phyloP scores from a whole-genome alignment of 2,113 vertebrate species.

The Gnathonemus echidnorhynchus region DNA sequence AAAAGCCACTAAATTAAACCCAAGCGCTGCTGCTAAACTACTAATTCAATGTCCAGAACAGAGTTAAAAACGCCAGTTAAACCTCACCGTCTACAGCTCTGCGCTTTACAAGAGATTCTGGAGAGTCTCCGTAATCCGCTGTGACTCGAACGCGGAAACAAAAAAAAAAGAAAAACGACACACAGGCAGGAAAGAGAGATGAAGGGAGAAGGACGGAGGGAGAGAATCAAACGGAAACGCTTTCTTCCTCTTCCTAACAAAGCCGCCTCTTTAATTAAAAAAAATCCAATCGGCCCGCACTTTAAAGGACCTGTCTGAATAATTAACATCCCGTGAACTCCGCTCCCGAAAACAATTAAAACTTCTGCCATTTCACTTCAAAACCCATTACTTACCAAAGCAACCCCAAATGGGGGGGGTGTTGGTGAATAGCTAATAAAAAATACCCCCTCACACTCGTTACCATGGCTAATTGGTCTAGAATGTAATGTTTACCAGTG shows the following conservation, averaged over 20 bases:
- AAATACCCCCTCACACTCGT: conserved; percentile 56
- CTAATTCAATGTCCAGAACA: conserved; percentile 57
- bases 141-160: conserved; percentile 38
- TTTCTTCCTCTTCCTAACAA: conserved; percentile 10
- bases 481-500: conserved; percentile 61
- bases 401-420: conserved; percentile 38
- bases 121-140: conserved; percentile 51
- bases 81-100: conserved; percentile 32
- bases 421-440: conserved; percentile 50
- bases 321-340: conserved; percentile 66
- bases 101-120: conserved; percentile 38
- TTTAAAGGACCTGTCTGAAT: conserved; percentile 54
- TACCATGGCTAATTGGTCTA: conserved; percentile 64
- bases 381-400: conserved; percentile 66
- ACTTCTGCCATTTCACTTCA: conserved; percentile 62
- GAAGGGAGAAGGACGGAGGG: conserved; percentile 4
- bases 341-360: conserved; percentile 60
- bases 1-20: conserved; percentile 8
- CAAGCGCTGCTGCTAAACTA: conserved; percentile 33
- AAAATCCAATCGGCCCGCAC: conserved; percentile 63
- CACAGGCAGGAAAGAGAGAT: neutral
- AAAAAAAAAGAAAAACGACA: conserved; percentile 36
- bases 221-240: neutral
- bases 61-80: conserved; percentile 9
- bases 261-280: conserved; percentile 35